phyloP scores from a whole-genome alignment of 2,797 vertebrate species.

The Galagoides demidoff region DNA sequence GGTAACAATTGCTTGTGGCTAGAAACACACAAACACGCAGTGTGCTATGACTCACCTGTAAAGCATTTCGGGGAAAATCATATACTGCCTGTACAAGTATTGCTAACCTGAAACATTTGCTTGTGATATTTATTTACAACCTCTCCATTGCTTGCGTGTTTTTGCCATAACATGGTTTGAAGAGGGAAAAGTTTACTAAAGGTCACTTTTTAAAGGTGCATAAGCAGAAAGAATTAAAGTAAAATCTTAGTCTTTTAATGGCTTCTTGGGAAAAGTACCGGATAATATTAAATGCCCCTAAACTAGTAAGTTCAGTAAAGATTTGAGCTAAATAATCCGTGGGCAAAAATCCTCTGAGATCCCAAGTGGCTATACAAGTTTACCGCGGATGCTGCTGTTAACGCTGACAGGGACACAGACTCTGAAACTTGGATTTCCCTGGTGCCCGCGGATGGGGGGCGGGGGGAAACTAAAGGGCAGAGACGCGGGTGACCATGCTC shows the following conservation, averaged over 20 bases:
- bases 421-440: not conserved
- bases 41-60: conserved; percentile 86
- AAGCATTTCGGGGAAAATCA: conserved; percentile 84
- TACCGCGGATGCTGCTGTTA: not conserved
- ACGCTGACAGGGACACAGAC: not conserved
- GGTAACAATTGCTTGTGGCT: conserved; percentile 72
- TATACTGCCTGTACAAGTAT: conserved; percentile 84
- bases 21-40: conserved; percentile 74
- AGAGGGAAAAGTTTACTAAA: conserved; percentile 50
- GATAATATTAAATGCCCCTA: not conserved
- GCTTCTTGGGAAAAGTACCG: not conserved
- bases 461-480: not conserved
- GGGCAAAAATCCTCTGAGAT: not conserved
- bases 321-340: not conserved
- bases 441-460: not conserved
- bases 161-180: conserved; percentile 62
- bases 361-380: not conserved
- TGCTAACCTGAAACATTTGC: conserved; percentile 80
- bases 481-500: not conserved
- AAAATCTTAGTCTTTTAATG: not conserved
- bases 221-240: not conserved
- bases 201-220: not conserved
- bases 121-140: conserved; percentile 79
- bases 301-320: not conserved
- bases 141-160: conserved; percentile 72